These are phyloP conservation scores for Tricholauxania praeusta DNA, from an alignment of 2,888 invertebrate genomes.

Conservation along the genomic window DNA sequence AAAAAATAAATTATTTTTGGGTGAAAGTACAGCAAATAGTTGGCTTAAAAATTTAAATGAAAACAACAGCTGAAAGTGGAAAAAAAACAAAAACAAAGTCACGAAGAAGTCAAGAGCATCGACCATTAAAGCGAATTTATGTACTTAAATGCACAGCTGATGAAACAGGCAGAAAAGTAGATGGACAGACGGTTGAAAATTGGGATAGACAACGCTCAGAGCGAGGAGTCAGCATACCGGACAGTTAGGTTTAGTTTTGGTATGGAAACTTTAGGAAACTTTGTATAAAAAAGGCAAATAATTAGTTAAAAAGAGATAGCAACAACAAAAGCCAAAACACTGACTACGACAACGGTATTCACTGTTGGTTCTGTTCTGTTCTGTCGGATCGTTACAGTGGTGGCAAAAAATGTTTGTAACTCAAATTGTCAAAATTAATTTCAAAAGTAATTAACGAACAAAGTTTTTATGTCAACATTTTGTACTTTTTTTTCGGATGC, in stretches of 20 bases:
- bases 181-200: neutral
- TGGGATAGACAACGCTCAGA: neutral
- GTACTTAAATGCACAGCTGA: slow-evolving; percentile 19
- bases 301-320: neutral
- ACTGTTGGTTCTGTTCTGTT: neutral
- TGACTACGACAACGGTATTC: too few relatives aligned
- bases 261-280: neutral
- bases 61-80: too few relatives aligned
- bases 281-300: neutral
- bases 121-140: slow-evolving; percentile 14
- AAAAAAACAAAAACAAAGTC: neutral
- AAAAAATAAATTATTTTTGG: slow-evolving; percentile 18
- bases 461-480: slow-evolving; percentile 54
- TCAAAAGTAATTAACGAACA: slow-evolving; percentile 55
- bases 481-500: slow-evolving; percentile 11
- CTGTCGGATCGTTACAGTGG: neutral
- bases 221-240: neutral
- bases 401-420: slow-evolving; percentile 41
- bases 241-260: neutral
- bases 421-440: slow-evolving; percentile 55
- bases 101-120: slow-evolving; percentile 1
- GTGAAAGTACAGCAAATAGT: too few relatives aligned
- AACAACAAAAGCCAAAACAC: slow-evolving; percentile 13
- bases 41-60: too few relatives aligned
- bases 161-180: neutral